Base-by-base conservation (phyloP, 30 jellyfish, hydroid and myxozoan species). In the Clytia hemisphaerica region DNA sequence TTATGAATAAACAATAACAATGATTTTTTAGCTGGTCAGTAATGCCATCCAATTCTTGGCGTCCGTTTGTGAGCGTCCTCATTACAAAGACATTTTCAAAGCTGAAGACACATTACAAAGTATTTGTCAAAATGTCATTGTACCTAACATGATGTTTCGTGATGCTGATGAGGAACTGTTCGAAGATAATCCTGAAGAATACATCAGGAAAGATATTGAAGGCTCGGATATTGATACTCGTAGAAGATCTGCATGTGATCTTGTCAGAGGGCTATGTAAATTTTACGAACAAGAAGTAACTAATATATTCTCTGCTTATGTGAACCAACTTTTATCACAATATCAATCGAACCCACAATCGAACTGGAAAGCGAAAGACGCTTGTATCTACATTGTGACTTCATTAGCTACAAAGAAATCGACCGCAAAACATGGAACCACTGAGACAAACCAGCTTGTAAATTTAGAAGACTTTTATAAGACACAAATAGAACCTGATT, bases 161-260 rank as follows among this genome's bases (percentile, higher is more conserved):
- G 97, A 88, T 78, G 93, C 97, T 3, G 97, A 88, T 45, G 97
- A 88, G 40, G 97, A 88, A 64, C 86, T 66, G 14, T 88, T 88
- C 67, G 97, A 88, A 75, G 97, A 88, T 73, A 88, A 80, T 57
- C 94, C 97, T n/a, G 97, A 78, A 49, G 97, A 88, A 61, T 88
- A 88, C 58, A 88, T 88, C 40, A 69, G 97, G 36, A 72, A 83
- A 64, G 97, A 88, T 62, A 79, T 88, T 31, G 97, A 88, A 69
- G 97, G 97, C 33, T 88, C 97, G 2, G 97, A 88, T 59, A 60
- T 88, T 18, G 97, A 88, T 61, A 88, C 97, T 50, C 26, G 97
- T 22, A 57, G 97, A 48, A 77, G 97, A 40, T 92, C 97, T 1
- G 97, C 97, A 12, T 88, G 94, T 45, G 97, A 88, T 61, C 71